These are phyloP conservation scores for Eucriotettix oculatus DNA, from an alignment of 2,888 invertebrate genomes.

Conservation along the genomic window DNA sequence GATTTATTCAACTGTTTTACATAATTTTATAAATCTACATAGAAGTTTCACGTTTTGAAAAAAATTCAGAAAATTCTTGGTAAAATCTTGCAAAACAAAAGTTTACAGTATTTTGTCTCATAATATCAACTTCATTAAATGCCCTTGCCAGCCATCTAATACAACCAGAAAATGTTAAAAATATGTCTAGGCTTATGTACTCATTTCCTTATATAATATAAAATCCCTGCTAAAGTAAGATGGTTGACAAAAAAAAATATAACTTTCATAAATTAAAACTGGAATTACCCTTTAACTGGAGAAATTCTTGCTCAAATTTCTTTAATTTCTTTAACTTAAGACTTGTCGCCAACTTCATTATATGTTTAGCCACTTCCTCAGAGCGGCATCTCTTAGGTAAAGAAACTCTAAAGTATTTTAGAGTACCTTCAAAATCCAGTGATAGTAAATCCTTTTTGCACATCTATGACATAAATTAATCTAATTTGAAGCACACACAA, in stretches of 20 bases:
- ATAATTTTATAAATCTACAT: no score
- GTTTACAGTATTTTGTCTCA: no score
- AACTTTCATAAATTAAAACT: background rate
- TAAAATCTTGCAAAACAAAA: no score
- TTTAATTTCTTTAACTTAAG: constrained; percentile 85
- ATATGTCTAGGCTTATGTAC: no score
- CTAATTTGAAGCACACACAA: background rate
- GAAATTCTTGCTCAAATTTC: constrained; percentile 88
- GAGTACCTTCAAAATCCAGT: constrained; percentile 91
- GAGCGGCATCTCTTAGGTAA: constrained; percentile 91
- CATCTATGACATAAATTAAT: constrained; percentile 25
- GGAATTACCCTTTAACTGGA: constrained; percentile 49
- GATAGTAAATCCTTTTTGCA: constrained; percentile 81
- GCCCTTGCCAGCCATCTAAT: no score
- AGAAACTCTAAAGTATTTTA: constrained; percentile 95
- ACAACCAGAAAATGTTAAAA: no score
- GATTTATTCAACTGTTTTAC: no score
- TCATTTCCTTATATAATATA: no score
- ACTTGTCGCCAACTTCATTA: constrained; percentile 80
- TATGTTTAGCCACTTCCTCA: constrained; percentile 71
- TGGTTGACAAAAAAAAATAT: background rate
- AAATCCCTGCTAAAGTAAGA: no score
- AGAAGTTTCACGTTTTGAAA: no score
- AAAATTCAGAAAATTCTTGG: no score
- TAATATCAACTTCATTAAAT: no score